phyloP scores from a whole-genome alignment of 1,140 invertebrate species.

The Eupristina koningsbergeri region DNA sequence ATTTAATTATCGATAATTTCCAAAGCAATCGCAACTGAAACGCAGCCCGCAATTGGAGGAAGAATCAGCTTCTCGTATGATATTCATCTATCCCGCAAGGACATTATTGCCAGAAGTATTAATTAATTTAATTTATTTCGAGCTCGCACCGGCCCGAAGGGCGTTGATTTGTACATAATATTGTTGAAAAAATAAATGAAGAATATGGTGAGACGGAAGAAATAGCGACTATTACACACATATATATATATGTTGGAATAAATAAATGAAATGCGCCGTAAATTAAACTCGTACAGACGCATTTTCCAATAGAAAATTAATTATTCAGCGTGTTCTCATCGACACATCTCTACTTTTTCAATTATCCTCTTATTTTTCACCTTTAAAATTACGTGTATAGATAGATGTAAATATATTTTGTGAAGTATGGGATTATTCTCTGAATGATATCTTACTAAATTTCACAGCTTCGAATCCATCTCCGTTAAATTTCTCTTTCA shows the following conservation, averaged over 20 bases:
- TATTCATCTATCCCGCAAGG: constrained; percentile 60
- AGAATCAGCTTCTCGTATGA: constrained; percentile 46
- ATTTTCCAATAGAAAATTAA: not conserved
- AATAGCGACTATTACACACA: too few species aligned
- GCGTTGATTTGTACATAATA: constrained; percentile 51
- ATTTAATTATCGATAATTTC: not conserved
- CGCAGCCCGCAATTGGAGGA: too few species aligned
- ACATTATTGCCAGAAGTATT: constrained; percentile 71
- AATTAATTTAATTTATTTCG: constrained; percentile 64
- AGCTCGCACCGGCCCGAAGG: constrained; percentile 49
- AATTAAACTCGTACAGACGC: too few species aligned
- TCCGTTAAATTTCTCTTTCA: not conserved
- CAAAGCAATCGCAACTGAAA: not conserved
- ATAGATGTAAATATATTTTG: not conserved
- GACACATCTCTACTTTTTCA: not conserved
- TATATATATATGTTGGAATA: too few species aligned
- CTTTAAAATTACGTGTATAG: not conserved
- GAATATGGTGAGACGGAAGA: not conserved
- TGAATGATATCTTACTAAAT: not conserved
- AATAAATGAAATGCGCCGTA: too few species aligned
- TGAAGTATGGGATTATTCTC: not conserved
- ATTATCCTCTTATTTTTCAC: not conserved
- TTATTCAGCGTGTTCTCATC: not conserved
- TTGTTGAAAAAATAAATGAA: constrained; percentile 17
- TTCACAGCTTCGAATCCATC: not conserved